Conservation (phyloP, 2,888 invertebrate species). For the Drosophila yooni region DNA sequence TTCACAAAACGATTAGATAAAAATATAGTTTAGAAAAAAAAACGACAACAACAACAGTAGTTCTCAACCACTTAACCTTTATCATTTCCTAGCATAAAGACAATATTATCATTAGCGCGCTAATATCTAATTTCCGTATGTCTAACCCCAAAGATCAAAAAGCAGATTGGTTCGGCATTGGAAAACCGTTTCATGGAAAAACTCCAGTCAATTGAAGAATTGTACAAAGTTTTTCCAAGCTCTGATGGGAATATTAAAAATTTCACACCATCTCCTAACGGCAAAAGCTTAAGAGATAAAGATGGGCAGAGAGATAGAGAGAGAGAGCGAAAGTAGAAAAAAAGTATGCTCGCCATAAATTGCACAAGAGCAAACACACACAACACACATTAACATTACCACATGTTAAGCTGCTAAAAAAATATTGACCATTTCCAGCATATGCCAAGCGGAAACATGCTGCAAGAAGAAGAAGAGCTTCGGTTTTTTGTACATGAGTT, state of each 20-base stretch:
- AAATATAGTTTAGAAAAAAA: neutral
- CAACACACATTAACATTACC: slow-evolving; percentile 45
- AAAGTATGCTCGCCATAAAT: slow-evolving; percentile 43
- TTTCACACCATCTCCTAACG: slow-evolving; percentile 39
- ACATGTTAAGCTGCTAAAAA: slow-evolving; percentile 39
- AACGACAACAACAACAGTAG: neutral
- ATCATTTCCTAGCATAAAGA: slow-evolving; percentile 15
- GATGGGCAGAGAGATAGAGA: slow-evolving; percentile 7
- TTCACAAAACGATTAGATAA: slow-evolving; percentile 1
- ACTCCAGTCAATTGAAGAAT: neutral
- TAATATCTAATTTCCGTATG: slow-evolving; percentile 13
- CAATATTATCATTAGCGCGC: slow-evolving; percentile 3
- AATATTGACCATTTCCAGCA: slow-evolving; percentile 33
- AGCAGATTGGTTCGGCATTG: neutral
- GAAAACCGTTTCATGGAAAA: slow-evolving; percentile 11
- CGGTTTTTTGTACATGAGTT: slow-evolving; percentile 48
- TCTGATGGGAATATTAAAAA: slow-evolving; percentile 19
- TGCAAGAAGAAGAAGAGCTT: slow-evolving; percentile 38
- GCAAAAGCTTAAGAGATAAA: slow-evolving; percentile 1
- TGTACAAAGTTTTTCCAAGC: slow-evolving; percentile 2
- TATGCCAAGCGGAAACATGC: slow-evolving; percentile 44
- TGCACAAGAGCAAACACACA: slow-evolving; percentile 54
- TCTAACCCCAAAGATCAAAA: slow-evolving; percentile 12
- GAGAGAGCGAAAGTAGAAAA: slow-evolving; percentile 27
- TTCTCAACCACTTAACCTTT: slow-evolving; percentile 26